These are phyloP conservation scores for Entosphenus tridentatus DNA, from an alignment of 2,113 vertebrate genomes.

Conservation along the genomic window DNA sequence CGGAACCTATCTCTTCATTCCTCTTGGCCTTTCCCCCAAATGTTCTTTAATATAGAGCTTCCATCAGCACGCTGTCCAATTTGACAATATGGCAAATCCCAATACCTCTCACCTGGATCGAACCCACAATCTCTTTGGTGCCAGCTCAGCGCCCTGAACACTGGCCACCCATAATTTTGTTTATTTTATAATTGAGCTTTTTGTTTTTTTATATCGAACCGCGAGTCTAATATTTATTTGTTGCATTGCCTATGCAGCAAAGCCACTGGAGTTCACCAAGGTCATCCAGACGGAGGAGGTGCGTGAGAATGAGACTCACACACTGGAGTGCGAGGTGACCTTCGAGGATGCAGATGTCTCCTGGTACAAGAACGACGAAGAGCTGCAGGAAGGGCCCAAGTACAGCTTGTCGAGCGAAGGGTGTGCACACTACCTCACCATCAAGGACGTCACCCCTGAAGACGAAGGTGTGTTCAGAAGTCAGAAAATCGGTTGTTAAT, in stretches of 20 bases:
- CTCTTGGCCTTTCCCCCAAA: too few species aligned
- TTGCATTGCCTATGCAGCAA: conserved; percentile 33
- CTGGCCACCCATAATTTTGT: too few species aligned
- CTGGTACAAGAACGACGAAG: conserved; percentile 86
- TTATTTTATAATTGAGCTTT: too few species aligned
- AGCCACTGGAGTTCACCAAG: conserved; percentile 96
- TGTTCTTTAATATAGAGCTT: too few species aligned
- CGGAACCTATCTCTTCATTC: too few species aligned
- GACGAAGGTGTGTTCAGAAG: conserved; percentile 49
- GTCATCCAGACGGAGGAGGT: conserved; percentile 94
- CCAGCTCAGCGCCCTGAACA: too few species aligned
- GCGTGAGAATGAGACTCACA: conserved; percentile 71
- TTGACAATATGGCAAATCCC: too few species aligned
- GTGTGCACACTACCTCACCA: conserved; percentile 91
- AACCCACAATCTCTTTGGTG: too few species aligned
- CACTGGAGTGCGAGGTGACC: conserved; percentile 89
- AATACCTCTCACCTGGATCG: too few species aligned
- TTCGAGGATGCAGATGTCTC: conserved; percentile 90
- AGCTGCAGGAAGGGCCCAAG: conserved; percentile 68
- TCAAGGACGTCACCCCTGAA: conserved; percentile 71
- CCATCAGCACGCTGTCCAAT: too few species aligned
- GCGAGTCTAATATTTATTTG: neutral
- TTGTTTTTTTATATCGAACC: too few species aligned
- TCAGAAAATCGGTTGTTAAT: too few species aligned
- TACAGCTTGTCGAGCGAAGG: conserved; percentile 86